Conservation (phyloP, 92 coral and sea anemone species). For the Palythoa grandiflora region DNA sequence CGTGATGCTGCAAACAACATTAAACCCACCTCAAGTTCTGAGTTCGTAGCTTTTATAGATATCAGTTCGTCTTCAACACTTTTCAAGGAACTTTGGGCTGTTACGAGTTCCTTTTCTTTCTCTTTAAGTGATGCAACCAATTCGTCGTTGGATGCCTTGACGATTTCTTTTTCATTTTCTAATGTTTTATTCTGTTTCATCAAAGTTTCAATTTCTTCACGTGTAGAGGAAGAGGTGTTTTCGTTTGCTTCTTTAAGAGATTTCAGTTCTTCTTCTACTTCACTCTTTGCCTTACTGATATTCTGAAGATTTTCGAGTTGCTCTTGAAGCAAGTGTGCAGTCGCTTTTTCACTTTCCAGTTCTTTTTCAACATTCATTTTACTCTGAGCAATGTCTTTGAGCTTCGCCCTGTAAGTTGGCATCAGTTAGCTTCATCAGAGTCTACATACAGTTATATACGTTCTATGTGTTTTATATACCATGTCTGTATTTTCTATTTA, state of each 20-base stretch:
- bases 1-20: not conserved
- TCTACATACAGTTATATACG: not conserved
- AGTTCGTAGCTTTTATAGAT: not conserved
- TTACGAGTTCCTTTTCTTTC: not conserved
- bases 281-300: conserved; percentile 7
- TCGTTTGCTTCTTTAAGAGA: not conserved
- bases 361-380: conserved; percentile 65
- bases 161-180: conserved; percentile 4
- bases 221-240: conserved; percentile 1
- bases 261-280: conserved; percentile 14
- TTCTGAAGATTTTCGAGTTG: conserved; percentile 43
- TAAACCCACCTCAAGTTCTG: conserved; percentile 35
- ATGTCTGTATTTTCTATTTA: too few relatives aligned
- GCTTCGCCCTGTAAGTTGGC: conserved; percentile 48
- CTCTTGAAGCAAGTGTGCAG: not conserved
- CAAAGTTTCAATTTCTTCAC: not conserved
- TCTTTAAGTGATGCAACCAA: not conserved
- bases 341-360: conserved; percentile 33
- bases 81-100: not conserved
- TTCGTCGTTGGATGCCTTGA: conserved; percentile 1
- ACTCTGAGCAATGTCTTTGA: conserved; percentile 63
- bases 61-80: not conserved
- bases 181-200: not conserved
- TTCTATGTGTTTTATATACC: too few relatives aligned
- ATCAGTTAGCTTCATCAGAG: not conserved